Percentiles rank a stretch among this genome's conserved stretches.
Conservation (phyloP, 2,113 vertebrate species). For the Cephalopterus ornatus region DNA sequence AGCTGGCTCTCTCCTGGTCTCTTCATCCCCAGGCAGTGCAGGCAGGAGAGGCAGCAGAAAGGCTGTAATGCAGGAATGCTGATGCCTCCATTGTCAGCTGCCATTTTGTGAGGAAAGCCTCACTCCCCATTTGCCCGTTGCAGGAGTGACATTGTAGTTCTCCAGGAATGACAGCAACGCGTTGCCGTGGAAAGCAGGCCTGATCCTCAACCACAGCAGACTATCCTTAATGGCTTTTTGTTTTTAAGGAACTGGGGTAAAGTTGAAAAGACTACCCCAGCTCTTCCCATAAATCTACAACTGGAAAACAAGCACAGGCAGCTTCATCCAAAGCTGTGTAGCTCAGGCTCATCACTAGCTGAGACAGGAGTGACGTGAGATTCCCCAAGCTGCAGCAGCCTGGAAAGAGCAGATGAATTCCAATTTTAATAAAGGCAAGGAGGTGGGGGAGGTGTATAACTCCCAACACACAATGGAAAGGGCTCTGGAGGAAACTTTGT, state of each 20-base stretch:
- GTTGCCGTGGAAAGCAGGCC: rapidly evolving
- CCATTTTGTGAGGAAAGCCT: background rate
- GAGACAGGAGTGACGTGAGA: background rate
- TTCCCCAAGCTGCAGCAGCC: background rate
- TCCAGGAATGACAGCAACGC: background rate
- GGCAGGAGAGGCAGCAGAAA: background rate
- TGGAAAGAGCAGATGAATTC: background rate
- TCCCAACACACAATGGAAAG: background rate
- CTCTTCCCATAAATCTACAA: background rate
- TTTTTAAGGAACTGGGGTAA: background rate
- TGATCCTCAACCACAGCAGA: background rate
- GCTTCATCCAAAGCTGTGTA: constrained; percentile 12
- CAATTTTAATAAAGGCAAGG: background rate
- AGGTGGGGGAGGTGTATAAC: background rate
- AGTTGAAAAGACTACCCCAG: background rate
- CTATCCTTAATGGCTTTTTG: background rate
- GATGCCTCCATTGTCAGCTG: background rate
- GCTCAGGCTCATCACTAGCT: background rate
- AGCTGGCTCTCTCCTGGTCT: background rate
- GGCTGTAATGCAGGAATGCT: background rate
- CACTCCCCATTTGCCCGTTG: background rate
- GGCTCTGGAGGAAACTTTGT: background rate
- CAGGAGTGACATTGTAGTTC: background rate
- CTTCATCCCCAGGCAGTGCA: background rate
- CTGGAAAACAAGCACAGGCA: background rate